Evolutionary conservation across 2,888 invertebrate species (phyloP).

Genomic region (Pediacus dermestoides): DNA sequence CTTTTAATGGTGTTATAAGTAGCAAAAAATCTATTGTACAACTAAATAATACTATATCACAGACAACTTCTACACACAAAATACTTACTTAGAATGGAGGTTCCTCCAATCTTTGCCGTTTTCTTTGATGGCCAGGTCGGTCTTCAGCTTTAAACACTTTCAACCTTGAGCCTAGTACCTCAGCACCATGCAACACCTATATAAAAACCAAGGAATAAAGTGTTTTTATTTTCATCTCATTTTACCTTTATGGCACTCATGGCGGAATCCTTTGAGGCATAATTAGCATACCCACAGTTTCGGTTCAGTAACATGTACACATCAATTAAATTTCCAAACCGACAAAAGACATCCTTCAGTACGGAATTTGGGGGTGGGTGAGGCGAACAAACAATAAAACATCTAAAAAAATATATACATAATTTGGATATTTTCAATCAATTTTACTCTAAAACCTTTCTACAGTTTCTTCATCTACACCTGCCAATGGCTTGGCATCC

Average conservation of each 20-base stretch:
- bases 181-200: constrained; percentile 73
- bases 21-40: no score
- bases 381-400: constrained; percentile 64
- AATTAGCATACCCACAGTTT: constrained; percentile 91
- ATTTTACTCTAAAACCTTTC: constrained; percentile 54
- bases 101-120: constrained; percentile 27
- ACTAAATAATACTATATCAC: no score
- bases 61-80: no score
- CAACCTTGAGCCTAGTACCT: constrained; percentile 79
- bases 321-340: constrained; percentile 87
- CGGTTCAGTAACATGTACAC: constrained; percentile 85
- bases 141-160: constrained; percentile 90
- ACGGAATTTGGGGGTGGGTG: constrained; percentile 71
- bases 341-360: constrained; percentile 82
- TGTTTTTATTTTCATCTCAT: constrained; percentile 2
- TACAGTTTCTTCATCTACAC: constrained; percentile 63
- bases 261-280: constrained; percentile 71
- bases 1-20: no score
- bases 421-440: not conserved
- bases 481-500: constrained; percentile 64
- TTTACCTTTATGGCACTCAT: constrained; percentile 67
- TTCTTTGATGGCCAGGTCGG: constrained; percentile 37
- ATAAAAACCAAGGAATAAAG: constrained; percentile 13
- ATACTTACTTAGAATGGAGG: constrained; percentile 7
- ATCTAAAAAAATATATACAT: constrained; percentile 41